phyloP scores from a whole-genome alignment of 1,140 invertebrate species.

The Globodera ellingtonae region DNA sequence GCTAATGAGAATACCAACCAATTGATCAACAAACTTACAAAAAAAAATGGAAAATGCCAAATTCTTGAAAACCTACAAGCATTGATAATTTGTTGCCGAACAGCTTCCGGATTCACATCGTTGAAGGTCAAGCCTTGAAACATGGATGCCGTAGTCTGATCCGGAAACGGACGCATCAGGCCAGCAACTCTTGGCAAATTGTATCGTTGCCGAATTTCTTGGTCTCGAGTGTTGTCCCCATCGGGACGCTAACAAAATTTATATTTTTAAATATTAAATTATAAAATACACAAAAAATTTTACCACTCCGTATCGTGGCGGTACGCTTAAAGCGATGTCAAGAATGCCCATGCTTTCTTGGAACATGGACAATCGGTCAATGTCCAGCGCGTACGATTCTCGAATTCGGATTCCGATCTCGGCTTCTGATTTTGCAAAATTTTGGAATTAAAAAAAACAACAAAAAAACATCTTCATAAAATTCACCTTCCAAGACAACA shows the following conservation, averaged over 20 bases:
- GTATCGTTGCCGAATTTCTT: constrained; percentile 52
- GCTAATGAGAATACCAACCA: too few species aligned
- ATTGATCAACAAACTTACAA: not conserved
- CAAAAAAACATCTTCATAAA: not conserved
- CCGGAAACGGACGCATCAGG: constrained; percentile 63
- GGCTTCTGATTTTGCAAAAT: constrained; percentile 42
- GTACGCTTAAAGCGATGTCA: constrained; percentile 55
- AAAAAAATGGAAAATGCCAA: not conserved
- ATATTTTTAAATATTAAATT: too few species aligned
- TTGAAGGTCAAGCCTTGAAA: constrained; percentile 54
- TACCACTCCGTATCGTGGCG: constrained; percentile 61
- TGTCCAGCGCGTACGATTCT: constrained; percentile 63
- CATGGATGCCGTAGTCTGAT: constrained; percentile 53
- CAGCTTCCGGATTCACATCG: constrained; percentile 61
- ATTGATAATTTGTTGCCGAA: constrained; percentile 62
- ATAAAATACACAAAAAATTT: not conserved
- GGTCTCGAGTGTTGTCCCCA: constrained; percentile 64
- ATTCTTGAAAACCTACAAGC: constrained; percentile 42
- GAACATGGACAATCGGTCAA: constrained; percentile 61
- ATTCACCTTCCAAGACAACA: constrained; percentile 57
- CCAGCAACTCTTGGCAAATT: constrained; percentile 59
- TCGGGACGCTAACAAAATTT: constrained; percentile 55
- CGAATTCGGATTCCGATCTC: constrained; percentile 62
- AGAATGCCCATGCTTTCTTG: constrained; percentile 64
- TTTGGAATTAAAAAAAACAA: not conserved